A percentile compares a stretch with the other conserved stretches of the same genome.
Conservation (phyloP, 2,113 vertebrate genomes). For the Chiloscyllium plagiosum region DNA sequence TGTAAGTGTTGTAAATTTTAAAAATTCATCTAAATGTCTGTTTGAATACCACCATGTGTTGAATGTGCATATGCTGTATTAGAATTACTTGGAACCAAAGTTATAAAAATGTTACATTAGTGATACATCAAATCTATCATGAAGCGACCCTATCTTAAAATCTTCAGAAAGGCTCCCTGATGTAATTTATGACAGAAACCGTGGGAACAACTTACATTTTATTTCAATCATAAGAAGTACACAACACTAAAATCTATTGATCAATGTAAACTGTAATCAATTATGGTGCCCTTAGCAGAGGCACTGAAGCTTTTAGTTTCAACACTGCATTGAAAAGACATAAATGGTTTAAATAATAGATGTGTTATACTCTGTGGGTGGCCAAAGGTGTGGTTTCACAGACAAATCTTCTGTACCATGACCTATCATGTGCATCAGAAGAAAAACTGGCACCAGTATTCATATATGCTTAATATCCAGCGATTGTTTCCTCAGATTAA, state of each 20-base stretch:
- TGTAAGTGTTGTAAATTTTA: neutral
- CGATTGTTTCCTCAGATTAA: neutral
- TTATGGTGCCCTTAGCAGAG: neutral
- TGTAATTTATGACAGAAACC: neutral
- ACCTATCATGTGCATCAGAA: slow-evolving; percentile 11
- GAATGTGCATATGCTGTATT: neutral
- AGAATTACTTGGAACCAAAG: neutral
- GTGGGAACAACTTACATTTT: neutral
- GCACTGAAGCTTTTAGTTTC: neutral
- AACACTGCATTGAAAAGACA: neutral
- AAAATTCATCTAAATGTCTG: neutral
- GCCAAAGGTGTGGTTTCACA: neutral
- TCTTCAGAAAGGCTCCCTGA: neutral
- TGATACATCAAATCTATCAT: neutral
- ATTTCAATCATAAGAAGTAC: neutral
- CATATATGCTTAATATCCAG: neutral
- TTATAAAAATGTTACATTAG: neutral
- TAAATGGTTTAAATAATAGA: neutral
- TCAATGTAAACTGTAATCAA: neutral
- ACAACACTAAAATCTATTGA: neutral
- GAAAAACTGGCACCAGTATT: neutral
- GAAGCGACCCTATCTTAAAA: neutral
- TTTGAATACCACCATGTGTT: neutral
- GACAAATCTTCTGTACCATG: neutral
- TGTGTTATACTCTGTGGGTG: slow-evolving; percentile 21